Evolutionary conservation across 2,797 vertebrate genomes (phyloP), one percentile per base, ranked within the genome.

Genomic region (Decapterus maruadsi): DNA sequence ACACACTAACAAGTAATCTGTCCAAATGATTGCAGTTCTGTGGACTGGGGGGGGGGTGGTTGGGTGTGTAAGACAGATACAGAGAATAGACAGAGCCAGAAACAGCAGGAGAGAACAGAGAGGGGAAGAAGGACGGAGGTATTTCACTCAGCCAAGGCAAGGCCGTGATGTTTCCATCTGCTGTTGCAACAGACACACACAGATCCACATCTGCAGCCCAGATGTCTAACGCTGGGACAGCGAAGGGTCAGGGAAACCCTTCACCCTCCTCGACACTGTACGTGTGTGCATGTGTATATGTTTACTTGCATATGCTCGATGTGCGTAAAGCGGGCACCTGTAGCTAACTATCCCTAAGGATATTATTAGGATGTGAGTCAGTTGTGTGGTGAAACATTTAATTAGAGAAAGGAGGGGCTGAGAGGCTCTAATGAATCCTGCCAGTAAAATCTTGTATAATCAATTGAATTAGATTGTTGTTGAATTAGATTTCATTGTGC

Each of bases 201-300:
- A 86, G 84, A 81, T 77, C 29, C 78, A 93, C 94, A 95, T 95
- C 92, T 95, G 94, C 92, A 87, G 22, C 82, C 89, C 94, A 96
- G 93, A 95, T 96, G 94, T 94, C 71, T 59, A 61, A 69, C 38
- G 58, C 79, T 88, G 86, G 94, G 89, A 95, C 93, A 95, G 76
- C 68, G 14, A 90, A 88, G 90, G 95, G 94, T 95, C 94, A 95
- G 95, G 95, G 90, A 95, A 95, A 90, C 93, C 95, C 95, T 94
- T 93, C 91, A 93, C 92, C 93, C 88, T 89, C 88, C 89, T 75
- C 75, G 72, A 67, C 26, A 46, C 46, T 50, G 20, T 75, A 42
- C 26, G 26, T 26, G 78, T 65, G 48, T 72, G 80, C 13, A 57
- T 69, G 78, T 53, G 58, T 42, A 29, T 54, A 34, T 56, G 61